phyloP scores from a whole-genome alignment of 2,888 invertebrate species.

The Chrysina gloriosa region DNA sequence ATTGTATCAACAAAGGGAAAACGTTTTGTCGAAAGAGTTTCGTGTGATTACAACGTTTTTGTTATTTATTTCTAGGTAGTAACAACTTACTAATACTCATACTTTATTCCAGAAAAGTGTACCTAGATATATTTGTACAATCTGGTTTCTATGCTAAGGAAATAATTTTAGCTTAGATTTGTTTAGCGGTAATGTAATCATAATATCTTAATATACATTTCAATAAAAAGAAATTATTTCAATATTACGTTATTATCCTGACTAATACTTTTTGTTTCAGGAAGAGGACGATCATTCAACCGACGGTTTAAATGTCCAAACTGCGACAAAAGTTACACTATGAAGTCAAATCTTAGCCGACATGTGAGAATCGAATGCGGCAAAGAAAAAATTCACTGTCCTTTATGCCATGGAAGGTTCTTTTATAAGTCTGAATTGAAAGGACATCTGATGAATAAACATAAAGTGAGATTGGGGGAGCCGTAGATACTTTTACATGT shows the following conservation, averaged over 20 bases:
- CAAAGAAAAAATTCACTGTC: slow-evolving; percentile 49
- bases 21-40: too few relatives aligned
- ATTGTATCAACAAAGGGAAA: too few relatives aligned
- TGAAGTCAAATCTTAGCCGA: slow-evolving; percentile 48
- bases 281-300: background rate
- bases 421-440: slow-evolving; percentile 41
- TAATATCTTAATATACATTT: background rate
- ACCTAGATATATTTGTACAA: too few relatives aligned
- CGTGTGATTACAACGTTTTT: too few relatives aligned
- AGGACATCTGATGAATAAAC: slow-evolving; percentile 40
- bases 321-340: slow-evolving; percentile 51
- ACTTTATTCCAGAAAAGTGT: too few relatives aligned
- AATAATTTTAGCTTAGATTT: too few relatives aligned
- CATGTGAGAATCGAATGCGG: slow-evolving; percentile 54
- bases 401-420: slow-evolving; percentile 41
- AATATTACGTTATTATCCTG: background rate
- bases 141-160: too few relatives aligned
- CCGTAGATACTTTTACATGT: background rate
- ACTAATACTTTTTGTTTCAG: slow-evolving; percentile 36
- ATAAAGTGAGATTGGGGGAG: slow-evolving; percentile 32
- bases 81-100: too few relatives aligned
- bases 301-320: slow-evolving; percentile 42
- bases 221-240: background rate
- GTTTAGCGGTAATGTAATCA: background rate
- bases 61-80: too few relatives aligned